A percentile compares a stretch with the other conserved stretches of the same genome.
phyloP scores from a whole-genome alignment of 2,113 vertebrate species.

The Aspiorhynchus laticeps region DNA sequence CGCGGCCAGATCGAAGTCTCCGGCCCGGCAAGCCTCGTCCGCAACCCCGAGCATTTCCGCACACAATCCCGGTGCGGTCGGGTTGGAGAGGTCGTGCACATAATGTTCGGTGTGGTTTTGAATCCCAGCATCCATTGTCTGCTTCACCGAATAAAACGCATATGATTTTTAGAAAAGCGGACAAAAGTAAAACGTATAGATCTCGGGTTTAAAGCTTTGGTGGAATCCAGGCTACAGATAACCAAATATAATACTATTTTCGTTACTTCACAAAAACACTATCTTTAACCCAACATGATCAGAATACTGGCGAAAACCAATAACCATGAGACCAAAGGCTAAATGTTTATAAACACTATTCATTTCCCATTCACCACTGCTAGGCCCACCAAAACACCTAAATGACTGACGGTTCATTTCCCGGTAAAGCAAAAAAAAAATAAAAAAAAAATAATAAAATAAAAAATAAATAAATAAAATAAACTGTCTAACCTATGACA shows the following conservation, averaged over 20 bases:
- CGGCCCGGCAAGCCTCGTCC: constrained; percentile 80
- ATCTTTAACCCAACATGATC: not conserved
- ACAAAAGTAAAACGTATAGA: not conserved
- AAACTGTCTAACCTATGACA: not conserved
- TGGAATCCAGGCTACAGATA: not conserved
- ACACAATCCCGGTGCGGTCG: constrained; percentile 67
- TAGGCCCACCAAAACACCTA: not conserved
- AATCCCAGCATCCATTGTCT: constrained; percentile 69
- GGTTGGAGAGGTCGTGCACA: constrained; percentile 68
- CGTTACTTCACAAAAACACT: not conserved
- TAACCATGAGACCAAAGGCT: not conserved
- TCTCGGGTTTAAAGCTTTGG: not conserved
- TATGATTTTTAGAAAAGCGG: not conserved
- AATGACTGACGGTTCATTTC: not conserved
- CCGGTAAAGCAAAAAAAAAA: not conserved
- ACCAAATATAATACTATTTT: not conserved
- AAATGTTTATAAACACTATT: constrained; percentile 2
- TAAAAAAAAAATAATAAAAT: too few species aligned
- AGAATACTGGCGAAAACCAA: not conserved
- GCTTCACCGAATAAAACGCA: not conserved
- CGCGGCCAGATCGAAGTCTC: constrained; percentile 79
- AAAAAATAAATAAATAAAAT: not conserved
- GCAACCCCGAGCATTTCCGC: constrained; percentile 82
- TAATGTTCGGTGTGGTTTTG: constrained; percentile 63
- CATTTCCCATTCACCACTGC: not conserved